Evolutionary conservation across 2,797 vertebrate genomes (phyloP), one percentile per base, ranked within the genome.

Genomic region (Hirundo rustica): DNA sequence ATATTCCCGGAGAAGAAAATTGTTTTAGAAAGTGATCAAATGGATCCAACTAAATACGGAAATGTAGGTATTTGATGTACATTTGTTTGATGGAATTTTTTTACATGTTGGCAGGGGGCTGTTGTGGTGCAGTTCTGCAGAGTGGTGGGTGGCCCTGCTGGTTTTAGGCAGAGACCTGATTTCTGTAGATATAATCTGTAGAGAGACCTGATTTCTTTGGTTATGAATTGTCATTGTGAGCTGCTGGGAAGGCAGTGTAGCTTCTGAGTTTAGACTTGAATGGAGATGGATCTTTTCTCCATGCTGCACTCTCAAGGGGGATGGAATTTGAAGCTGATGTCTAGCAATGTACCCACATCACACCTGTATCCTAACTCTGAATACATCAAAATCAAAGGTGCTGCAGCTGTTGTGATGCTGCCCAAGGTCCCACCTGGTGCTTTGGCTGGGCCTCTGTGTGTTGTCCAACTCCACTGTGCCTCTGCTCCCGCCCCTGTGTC

Each of bases 371-470:
- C 1, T 50, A 2, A 25, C 62, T 84, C 26, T 40, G 58, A 55
- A n/a, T 38, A n/a, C 11, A 25, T 55, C 30, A 48, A 47, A 81
- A 54, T 17, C 44, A 20, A 47, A 55, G 51, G 44, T 62, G 70
- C 62, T 74, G 53, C 8, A n/a, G 65, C 58, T 78, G 2, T 58
- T 0, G 0, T 32, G 44, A 5, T 38, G 17, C 13, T 88, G 44
- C 85, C 48, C 16, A 9, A 7, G 68, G 36, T 38, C 51, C 51
- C 0, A 0, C 34, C 27, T 30, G 29, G 55, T 62, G 75, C 67
- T 72, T 54, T 36, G 57, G 14, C 50, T 42, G 10, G n/a, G 36
- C 36, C 40, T 34, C 34, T 76, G 13, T 13, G 26, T 75, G 42
- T 47, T 58, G 67, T 88, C 36, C 22, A 16, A 0, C 44, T 71